These are phyloP conservation scores for Hofmannophila pseudospretella DNA, from an alignment of 2,888 invertebrate genomes.

Conservation along the genomic window DNA sequence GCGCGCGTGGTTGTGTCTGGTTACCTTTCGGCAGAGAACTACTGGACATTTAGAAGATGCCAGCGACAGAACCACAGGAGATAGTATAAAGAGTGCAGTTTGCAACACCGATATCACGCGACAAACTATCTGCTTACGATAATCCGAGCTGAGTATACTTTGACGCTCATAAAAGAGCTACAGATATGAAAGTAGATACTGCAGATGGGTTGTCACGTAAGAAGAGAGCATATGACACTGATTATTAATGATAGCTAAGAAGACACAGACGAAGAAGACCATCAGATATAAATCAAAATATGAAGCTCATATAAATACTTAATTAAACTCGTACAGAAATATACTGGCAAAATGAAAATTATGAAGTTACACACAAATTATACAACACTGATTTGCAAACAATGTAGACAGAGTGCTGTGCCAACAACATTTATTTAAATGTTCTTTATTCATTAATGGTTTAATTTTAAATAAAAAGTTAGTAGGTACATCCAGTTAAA, in stretches of 20 bases:
- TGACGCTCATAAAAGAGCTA: neutral
- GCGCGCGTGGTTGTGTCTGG: constrained; percentile 66
- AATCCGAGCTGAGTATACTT: constrained; percentile 1
- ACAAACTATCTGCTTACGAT: constrained; percentile 41
- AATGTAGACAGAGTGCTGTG: constrained; percentile 67
- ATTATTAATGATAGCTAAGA: constrained; percentile 70
- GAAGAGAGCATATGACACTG: constrained; percentile 70
- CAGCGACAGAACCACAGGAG: constrained; percentile 74
- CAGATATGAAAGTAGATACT: constrained; percentile 1
- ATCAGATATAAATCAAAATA: constrained; percentile 55
- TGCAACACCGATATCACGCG: constrained; percentile 72
- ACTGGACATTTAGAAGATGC: constrained; percentile 67
- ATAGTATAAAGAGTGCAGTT: constrained; percentile 78
- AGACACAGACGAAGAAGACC: constrained; percentile 67
- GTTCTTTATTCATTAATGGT: constrained; percentile 15
- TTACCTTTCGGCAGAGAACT: constrained; percentile 61
- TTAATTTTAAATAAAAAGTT: constrained; percentile 11
- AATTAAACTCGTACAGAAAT: constrained; percentile 41
- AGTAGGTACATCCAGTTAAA: constrained; percentile 10
- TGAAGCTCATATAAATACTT: constrained; percentile 59
- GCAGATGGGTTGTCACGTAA: constrained; percentile 51
- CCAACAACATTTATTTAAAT: constrained; percentile 45
- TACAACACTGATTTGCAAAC: constrained; percentile 74
- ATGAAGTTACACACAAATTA: constrained; percentile 63
- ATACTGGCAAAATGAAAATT: constrained; percentile 61